Evolutionary conservation across 2,113 vertebrate species (phyloP).

Genomic region (Lepidothrix coronata): DNA sequence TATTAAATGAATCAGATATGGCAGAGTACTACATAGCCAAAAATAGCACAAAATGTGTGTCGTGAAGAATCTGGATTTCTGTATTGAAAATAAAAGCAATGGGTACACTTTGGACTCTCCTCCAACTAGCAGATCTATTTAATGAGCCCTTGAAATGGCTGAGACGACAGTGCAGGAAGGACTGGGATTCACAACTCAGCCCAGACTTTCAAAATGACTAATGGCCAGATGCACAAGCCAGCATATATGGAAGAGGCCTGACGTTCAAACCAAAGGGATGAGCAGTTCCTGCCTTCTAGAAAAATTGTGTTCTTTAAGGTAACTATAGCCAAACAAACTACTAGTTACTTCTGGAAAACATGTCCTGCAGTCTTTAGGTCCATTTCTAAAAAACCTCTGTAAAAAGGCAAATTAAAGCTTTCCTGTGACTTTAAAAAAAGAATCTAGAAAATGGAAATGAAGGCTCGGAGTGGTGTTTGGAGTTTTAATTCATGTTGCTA

Average conservation of each 20-base stretch:
- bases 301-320: neutral
- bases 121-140: neutral
- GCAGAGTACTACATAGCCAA: neutral
- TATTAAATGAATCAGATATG: neutral
- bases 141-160: neutral
- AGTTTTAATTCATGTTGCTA: neutral
- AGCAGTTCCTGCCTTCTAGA: neutral
- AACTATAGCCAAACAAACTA: neutral
- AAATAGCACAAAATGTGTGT: neutral
- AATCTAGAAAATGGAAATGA: neutral
- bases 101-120: neutral
- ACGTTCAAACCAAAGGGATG: neutral
- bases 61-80: neutral
- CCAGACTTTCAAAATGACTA: neutral
- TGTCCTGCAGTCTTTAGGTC: rapidly evolving
- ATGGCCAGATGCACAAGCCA: neutral
- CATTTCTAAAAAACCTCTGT: neutral
- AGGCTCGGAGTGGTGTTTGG: neutral
- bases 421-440: neutral
- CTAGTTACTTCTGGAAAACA: neutral
- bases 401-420: neutral
- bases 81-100: neutral
- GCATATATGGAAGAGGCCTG: neutral
- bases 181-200: neutral
- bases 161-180: neutral